Conservation (phyloP, 1,140 invertebrate genomes). For the Bombyx mandarina region DNA sequence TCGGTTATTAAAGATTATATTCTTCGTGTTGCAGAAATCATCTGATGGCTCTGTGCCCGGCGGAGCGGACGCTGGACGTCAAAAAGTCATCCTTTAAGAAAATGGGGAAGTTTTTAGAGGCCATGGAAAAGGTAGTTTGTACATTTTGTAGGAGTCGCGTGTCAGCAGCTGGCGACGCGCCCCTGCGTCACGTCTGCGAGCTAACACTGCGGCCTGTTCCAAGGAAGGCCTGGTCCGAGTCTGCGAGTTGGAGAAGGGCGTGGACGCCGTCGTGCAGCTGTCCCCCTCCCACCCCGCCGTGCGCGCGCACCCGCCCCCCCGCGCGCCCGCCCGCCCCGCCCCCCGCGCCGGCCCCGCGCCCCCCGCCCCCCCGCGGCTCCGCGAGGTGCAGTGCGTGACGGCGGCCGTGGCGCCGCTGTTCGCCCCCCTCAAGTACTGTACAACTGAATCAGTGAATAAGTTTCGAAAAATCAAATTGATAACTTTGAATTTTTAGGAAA, state of each 20-base stretch:
- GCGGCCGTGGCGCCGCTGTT: conserved; percentile 77
- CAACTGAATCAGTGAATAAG: conserved; percentile 4
- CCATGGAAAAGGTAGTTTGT: conserved; percentile 73
- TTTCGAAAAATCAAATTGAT: too few species aligned
- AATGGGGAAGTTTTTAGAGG: conserved; percentile 83
- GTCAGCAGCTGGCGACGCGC: too few species aligned
- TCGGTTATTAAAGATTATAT: too few species aligned
- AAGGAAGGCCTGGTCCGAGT: conserved; percentile 76
- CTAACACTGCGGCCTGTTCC: neutral
- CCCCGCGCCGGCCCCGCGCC: conserved; percentile 33
- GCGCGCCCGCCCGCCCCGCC: conserved; percentile 28
- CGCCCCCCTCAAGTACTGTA: conserved; percentile 45
- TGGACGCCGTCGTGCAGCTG: conserved; percentile 76
- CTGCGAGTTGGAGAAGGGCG: conserved; percentile 80
- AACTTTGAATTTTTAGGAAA: too few species aligned
- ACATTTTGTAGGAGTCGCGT: neutral
- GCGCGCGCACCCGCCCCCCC: conserved; percentile 22
- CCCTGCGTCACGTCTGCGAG: too few species aligned
- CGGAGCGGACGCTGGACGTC: conserved; percentile 79
- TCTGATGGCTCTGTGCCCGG: conserved; percentile 81
- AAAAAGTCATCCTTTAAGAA: conserved; percentile 94
- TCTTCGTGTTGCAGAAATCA: conserved; percentile 77
- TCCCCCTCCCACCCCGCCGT: conserved; percentile 72
- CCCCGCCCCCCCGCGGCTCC: conserved; percentile 67
- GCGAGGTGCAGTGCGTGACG: conserved; percentile 81